Evolutionary conservation across 2,797 vertebrate genomes (phyloP).

Genomic region (Podarcis siculus): DNA sequence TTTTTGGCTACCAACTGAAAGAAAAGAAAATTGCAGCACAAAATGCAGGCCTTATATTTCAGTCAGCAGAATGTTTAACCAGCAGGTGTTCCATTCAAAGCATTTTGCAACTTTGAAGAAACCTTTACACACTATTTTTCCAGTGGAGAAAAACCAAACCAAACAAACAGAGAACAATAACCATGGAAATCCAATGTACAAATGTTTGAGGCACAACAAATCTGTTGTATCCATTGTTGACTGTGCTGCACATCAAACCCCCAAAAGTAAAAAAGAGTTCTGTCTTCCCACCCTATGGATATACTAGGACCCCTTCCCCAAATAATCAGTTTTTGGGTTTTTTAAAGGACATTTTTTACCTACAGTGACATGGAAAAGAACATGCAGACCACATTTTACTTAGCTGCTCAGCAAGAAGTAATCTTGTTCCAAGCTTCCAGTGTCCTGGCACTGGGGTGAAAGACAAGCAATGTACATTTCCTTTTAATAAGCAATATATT

Average conservation of each 20-base stretch:
- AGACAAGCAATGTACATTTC: not conserved
- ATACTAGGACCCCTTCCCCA: not conserved
- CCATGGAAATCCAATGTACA: not conserved
- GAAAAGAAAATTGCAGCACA: not conserved
- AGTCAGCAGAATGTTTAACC: not conserved
- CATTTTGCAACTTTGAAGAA: not conserved
- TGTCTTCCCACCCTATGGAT: not conserved
- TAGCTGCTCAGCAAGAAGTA: not conserved
- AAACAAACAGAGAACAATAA: not conserved
- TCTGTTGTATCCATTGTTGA: not conserved
- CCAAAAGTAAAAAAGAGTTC: not conserved
- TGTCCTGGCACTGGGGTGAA: not conserved
- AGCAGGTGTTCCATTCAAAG: not conserved
- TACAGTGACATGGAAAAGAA: not conserved
- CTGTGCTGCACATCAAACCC: not conserved
- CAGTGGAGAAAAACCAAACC: not conserved
- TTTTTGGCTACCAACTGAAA: not conserved
- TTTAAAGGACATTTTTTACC: not conserved
- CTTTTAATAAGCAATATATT: not conserved
- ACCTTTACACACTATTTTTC: not conserved
- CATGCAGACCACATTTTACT: not conserved
- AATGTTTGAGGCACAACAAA: not conserved
- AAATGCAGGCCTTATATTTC: not conserved
- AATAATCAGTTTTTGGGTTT: not conserved
- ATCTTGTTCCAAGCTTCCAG: not conserved